These are phyloP conservation scores for Meloidogyne hapla DNA, from an alignment of 1,140 invertebrate genomes.

Conservation along the genomic window DNA sequence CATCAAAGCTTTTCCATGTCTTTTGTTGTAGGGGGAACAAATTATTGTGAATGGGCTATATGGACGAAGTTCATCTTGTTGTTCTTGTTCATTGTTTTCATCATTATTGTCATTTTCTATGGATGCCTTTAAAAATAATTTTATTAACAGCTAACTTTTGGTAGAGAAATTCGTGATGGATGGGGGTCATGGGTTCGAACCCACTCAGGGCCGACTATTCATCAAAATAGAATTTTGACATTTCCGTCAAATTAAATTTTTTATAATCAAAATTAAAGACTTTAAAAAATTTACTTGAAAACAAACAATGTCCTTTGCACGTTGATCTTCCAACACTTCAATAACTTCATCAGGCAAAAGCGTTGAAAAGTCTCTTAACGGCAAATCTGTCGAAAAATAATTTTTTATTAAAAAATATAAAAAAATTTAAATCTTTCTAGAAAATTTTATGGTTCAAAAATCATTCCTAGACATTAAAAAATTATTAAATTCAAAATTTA, in stretches of 20 bases:
- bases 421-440: too few species aligned
- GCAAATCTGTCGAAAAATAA: conserved; percentile 7
- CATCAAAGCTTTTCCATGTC: conserved; percentile 18
- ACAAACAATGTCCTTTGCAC: not conserved
- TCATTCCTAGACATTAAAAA: not conserved
- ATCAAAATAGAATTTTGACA: too few species aligned
- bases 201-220: not conserved
- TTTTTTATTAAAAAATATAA: not conserved
- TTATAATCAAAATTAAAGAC: not conserved
- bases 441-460: not conserved
- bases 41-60: not conserved
- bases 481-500: not conserved
- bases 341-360: conserved; percentile 2
- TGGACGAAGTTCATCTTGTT: not conserved
- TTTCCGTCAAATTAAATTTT: too few species aligned
- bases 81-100: not conserved
- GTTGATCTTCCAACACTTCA: conserved; percentile 17
- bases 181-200: not conserved
- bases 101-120: not conserved
- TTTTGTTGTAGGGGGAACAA: conserved; percentile 15
- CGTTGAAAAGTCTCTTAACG: not conserved
- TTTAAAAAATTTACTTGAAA: not conserved
- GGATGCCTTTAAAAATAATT: not conserved
- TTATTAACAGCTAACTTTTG: not conserved
- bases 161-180: too few species aligned